A percentile compares a stretch with the other conserved stretches of the same genome.
Conservation (phyloP, 2,888 invertebrate genomes). For the Pristionchus japonicus region DNA sequence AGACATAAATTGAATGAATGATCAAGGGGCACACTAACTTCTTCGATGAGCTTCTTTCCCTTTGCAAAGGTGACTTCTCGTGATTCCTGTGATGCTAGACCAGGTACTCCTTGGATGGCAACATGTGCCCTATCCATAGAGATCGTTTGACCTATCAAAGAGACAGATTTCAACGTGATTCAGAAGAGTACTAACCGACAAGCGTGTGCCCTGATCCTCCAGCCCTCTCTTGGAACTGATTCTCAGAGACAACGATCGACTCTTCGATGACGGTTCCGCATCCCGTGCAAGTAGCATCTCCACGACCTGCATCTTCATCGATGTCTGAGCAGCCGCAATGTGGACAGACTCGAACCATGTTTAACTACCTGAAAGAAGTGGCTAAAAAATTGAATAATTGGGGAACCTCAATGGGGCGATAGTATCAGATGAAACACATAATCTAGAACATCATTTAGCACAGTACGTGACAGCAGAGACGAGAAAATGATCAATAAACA, state of each 20-base stretch:
- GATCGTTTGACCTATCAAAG: constrained; percentile 38
- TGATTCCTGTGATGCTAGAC: constrained; percentile 82
- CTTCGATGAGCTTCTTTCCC: constrained; percentile 77
- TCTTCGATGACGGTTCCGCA: constrained; percentile 97
- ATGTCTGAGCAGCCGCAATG: constrained; percentile 83
- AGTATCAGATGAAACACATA: background rate
- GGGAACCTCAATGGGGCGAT: too few relatives aligned
- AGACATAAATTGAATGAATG: background rate
- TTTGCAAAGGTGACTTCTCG: constrained; percentile 91
- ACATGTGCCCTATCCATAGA: constrained; percentile 51
- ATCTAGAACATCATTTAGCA: too few relatives aligned
- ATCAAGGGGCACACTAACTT: constrained; percentile 52
- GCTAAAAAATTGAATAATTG: too few relatives aligned
- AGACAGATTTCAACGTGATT: background rate
- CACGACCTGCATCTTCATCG: constrained; percentile 90
- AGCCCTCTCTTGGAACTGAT: constrained; percentile 88
- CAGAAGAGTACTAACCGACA: constrained; percentile 58
- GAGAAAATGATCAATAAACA: background rate
- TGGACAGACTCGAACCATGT: constrained; percentile 59
- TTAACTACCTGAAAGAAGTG: constrained; percentile 19
- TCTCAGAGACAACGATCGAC: constrained; percentile 94
- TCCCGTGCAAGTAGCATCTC: constrained; percentile 92
- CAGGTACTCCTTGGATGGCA: constrained; percentile 58
- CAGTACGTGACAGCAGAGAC: too few relatives aligned
- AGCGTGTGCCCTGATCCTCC: constrained; percentile 82